Percentiles rank a stretch among this genome's conserved stretches.
Conservation (phyloP, 2,888 invertebrate genomes). For the Tenodera sinensis region DNA sequence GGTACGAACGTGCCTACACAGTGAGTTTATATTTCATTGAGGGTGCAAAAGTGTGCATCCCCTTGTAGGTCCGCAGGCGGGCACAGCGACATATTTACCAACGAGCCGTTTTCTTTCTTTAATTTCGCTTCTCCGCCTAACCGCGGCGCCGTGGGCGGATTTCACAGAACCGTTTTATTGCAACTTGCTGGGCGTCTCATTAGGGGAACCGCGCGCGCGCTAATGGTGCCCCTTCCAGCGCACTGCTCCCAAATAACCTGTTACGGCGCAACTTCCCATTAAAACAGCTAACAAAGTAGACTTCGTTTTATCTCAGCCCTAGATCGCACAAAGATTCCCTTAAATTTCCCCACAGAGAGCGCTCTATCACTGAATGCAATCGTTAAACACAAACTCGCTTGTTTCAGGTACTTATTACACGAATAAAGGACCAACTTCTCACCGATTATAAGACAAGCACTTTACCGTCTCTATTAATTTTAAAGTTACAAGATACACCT, state of each 20-base stretch:
- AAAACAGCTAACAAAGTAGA: not conserved
- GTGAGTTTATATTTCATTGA: not conserved
- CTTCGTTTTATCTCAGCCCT: not conserved
- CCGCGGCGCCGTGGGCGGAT: not conserved
- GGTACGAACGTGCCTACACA: not conserved
- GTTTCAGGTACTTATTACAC: not conserved
- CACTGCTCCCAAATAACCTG: not conserved
- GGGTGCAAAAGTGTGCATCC: not conserved
- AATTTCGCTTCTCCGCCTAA: not conserved
- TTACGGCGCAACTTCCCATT: not conserved
- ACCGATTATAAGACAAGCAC: no score
- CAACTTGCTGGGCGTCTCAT: not conserved
- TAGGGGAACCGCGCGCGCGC: not conserved
- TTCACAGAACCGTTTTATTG: not conserved
- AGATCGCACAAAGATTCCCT: not conserved
- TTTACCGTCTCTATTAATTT: no score
- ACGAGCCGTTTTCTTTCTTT: not conserved
- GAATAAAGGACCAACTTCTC: no score
- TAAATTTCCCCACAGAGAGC: not conserved
- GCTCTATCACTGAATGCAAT: not conserved
- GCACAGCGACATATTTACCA: not conserved
- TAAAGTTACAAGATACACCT: no score
- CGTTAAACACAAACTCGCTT: not conserved
- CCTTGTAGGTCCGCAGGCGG: not conserved
- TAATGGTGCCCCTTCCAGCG: not conserved